A percentile compares a stretch with the other conserved stretches of the same genome.
These are phyloP conservation scores for Pygocentrus nattereri DNA, from an alignment of 2,797 vertebrate species.

Conservation along the genomic window DNA sequence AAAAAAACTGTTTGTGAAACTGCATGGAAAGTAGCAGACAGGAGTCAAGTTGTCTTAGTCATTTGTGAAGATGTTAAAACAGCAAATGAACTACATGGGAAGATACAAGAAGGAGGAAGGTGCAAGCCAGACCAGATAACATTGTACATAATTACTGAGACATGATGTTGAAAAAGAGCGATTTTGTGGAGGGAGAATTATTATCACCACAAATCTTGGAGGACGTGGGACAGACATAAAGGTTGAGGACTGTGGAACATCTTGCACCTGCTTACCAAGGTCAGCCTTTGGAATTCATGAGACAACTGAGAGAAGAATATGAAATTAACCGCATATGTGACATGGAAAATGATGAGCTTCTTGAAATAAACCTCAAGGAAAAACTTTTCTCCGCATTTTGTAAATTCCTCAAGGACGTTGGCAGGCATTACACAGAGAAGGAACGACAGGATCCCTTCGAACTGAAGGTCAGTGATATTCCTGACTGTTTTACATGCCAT, in stretches of 20 bases:
- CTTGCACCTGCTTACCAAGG: constrained; percentile 49
- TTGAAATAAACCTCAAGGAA: constrained; percentile 55
- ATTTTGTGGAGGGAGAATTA: constrained; percentile 52
- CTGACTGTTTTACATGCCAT: not conserved
- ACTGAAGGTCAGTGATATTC: not conserved
- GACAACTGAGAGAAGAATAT: constrained; percentile 51
- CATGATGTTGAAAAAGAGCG: constrained; percentile 53
- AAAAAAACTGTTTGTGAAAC: constrained; percentile 49
- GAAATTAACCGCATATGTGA: constrained; percentile 47
- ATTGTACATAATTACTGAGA: constrained; percentile 60
- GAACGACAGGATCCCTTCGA: constrained; percentile 19
- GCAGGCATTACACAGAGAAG: constrained; percentile 29
- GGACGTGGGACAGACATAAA: constrained; percentile 62
- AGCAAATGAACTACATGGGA: constrained; percentile 50
- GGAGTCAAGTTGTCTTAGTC: constrained; percentile 54
- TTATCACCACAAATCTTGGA: constrained; percentile 61
- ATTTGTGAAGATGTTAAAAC: constrained; percentile 62
- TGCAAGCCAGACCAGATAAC: constrained; percentile 23
- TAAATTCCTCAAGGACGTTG: constrained; percentile 39
- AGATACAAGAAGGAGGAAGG: constrained; percentile 4
- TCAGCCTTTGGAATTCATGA: constrained; percentile 58
- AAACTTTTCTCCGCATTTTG: constrained; percentile 58
- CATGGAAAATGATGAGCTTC: constrained; percentile 56
- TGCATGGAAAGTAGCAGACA: not conserved
- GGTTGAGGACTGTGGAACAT: constrained; percentile 51